These are phyloP conservation scores for Drosophila melanosoma DNA, from an alignment of 2,888 invertebrate genomes.

Conservation along the genomic window DNA sequence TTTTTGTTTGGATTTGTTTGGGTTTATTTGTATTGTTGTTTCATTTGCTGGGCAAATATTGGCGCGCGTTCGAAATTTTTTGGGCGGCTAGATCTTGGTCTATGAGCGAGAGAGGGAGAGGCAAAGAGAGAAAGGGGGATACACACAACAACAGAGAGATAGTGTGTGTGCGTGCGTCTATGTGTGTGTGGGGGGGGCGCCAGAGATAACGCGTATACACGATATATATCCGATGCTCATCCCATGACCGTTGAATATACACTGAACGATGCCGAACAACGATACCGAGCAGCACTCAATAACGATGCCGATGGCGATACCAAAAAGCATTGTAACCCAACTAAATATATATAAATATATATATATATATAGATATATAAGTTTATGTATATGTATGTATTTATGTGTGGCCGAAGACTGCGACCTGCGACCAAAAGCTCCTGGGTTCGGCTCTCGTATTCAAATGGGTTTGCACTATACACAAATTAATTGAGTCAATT, in stretches of 20 bases:
- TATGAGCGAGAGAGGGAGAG: neutral
- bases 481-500: conserved; percentile 72
- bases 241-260: conserved; percentile 71
- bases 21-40: conserved; percentile 3
- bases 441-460: conserved; percentile 17
- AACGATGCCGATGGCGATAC: conserved; percentile 22
- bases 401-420: conserved; percentile 1
- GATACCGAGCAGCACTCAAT: conserved; percentile 20
- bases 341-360: neutral
- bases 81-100: conserved; percentile 17
- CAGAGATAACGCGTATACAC: conserved; percentile 51
- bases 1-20: conserved; percentile 2
- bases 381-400: neutral
- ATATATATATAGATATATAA: neutral
- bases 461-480: conserved; percentile 72
- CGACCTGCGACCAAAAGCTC: neutral
- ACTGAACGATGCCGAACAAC: conserved; percentile 53
- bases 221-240: conserved; percentile 61
- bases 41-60: conserved; percentile 19
- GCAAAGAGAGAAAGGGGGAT: neutral
- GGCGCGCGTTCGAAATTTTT: conserved; percentile 19
- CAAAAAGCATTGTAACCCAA: conserved; percentile 9
- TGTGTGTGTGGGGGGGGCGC: conserved; percentile 1
- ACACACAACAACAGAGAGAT: neutral
- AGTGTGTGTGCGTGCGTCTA: neutral